Conservation (phyloP, 2,113 vertebrate genomes). For the Catharus minimus region DNA sequence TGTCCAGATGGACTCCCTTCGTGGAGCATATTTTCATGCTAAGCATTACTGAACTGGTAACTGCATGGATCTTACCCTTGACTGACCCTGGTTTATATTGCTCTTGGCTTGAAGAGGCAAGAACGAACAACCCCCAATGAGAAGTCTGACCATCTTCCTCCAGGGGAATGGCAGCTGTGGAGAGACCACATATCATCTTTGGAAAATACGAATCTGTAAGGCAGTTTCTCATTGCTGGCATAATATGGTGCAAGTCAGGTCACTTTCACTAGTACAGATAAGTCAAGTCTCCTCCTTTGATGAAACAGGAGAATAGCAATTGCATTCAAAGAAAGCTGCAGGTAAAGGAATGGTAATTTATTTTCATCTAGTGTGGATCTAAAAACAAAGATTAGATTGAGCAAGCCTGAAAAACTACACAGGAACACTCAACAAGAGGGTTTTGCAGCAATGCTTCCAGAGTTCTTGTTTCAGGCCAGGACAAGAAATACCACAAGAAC, state of each 20-base stretch:
- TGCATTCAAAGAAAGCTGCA: neutral
- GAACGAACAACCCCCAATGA: neutral
- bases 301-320: neutral
- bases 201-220: neutral
- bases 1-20: neutral
- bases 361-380: neutral
- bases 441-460: neutral
- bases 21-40: neutral
- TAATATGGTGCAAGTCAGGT: neutral
- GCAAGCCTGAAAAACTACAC: neutral
- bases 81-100: conserved; percentile 12
- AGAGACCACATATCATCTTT: neutral
- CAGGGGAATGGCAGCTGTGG: neutral
- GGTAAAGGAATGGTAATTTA: neutral
- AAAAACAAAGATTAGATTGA: neutral
- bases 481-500: neutral
- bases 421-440: neutral
- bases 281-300: neutral
- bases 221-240: neutral
- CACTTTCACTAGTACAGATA: neutral
- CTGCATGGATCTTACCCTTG: neutral
- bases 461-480: neutral
- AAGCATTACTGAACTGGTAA: conserved; percentile 6
- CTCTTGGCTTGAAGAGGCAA: conserved; percentile 18
- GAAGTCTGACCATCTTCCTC: neutral